Conservation (phyloP, 2,888 invertebrate species). For the Sesia apiformis region DNA sequence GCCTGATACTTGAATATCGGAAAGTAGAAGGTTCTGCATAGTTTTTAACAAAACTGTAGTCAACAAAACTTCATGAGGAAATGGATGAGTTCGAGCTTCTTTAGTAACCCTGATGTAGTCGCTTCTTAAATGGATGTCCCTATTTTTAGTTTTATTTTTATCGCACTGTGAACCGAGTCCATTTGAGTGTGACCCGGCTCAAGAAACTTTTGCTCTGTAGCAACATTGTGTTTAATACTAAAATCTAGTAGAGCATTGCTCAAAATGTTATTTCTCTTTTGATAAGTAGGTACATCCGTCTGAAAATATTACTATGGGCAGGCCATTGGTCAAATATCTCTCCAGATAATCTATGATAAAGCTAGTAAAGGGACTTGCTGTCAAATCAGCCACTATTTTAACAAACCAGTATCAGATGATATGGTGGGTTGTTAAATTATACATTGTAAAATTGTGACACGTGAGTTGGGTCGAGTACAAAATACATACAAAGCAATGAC, state of each 20-base stretch:
- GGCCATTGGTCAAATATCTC: not conserved
- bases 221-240: not conserved
- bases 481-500: too few relatives aligned
- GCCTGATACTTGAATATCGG: conserved; percentile 9
- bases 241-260: not conserved
- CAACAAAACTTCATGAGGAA: conserved; percentile 6
- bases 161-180: conserved; percentile 5
- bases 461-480: too few relatives aligned
- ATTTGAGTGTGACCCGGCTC: conserved; percentile 9
- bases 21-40: conserved; percentile 5
- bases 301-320: not conserved
- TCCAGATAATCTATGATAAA: not conserved
- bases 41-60: conserved; percentile 10
- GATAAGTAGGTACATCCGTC: not conserved
- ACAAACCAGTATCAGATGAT: not conserved
- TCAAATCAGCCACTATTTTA: not conserved
- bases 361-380: not conserved
- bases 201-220: conserved; percentile 5
- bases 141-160: conserved; percentile 4
- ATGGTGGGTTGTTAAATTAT: too few relatives aligned
- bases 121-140: conserved; percentile 9
- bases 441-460: too few relatives aligned
- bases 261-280: not conserved
- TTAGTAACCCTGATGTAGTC: conserved; percentile 8
- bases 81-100: conserved; percentile 5